These are phyloP conservation scores for Drosophila parabipectinata DNA, from an alignment of 1,140 invertebrate genomes.

Conservation along the genomic window DNA sequence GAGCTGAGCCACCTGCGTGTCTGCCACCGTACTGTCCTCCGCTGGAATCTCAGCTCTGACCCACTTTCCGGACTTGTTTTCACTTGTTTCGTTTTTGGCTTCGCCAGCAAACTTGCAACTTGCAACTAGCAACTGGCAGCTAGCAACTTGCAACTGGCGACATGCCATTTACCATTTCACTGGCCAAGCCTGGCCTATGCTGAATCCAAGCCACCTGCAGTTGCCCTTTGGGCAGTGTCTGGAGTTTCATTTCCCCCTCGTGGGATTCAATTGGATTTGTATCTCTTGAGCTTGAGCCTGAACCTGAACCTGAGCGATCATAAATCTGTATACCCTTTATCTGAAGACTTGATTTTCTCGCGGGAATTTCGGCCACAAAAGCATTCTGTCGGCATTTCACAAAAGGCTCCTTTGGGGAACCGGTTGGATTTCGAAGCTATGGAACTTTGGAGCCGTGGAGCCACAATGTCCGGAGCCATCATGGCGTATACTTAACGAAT, in stretches of 20 bases:
- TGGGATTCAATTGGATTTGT: conserved; percentile 4
- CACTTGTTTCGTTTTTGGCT: conserved; percentile 77
- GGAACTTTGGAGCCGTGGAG: not conserved
- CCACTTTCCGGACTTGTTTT: conserved; percentile 78
- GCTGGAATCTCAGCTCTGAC: conserved; percentile 67
- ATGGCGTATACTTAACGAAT: conserved; percentile 79
- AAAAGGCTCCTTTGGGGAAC: conserved; percentile 53
- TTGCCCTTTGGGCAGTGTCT: conserved; percentile 56
- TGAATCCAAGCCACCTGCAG: conserved; percentile 51
- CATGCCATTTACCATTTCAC: conserved; percentile 40
- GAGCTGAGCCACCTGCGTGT: conserved; percentile 68
- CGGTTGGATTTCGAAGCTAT: conserved; percentile 39
- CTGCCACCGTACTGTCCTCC: conserved; percentile 43
- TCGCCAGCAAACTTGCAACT: conserved; percentile 41
- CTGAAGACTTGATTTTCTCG: conserved; percentile 31
- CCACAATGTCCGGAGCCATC: conserved; percentile 26
- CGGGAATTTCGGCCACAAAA: conserved; percentile 44
- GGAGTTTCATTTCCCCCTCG: conserved; percentile 37
- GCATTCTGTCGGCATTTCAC: conserved; percentile 55
- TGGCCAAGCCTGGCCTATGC: conserved; percentile 10
- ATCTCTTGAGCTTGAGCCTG: not conserved
- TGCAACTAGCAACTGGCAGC: conserved; percentile 19
- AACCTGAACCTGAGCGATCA: conserved; percentile 16
- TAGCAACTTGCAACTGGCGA: conserved; percentile 35
- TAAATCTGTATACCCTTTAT: conserved; percentile 43